Percentiles rank a stretch among this genome's conserved stretches.
These are phyloP conservation scores for Amphibalanus amphitrite DNA, from an alignment of 1,140 invertebrate genomes.

Conservation along the genomic window DNA sequence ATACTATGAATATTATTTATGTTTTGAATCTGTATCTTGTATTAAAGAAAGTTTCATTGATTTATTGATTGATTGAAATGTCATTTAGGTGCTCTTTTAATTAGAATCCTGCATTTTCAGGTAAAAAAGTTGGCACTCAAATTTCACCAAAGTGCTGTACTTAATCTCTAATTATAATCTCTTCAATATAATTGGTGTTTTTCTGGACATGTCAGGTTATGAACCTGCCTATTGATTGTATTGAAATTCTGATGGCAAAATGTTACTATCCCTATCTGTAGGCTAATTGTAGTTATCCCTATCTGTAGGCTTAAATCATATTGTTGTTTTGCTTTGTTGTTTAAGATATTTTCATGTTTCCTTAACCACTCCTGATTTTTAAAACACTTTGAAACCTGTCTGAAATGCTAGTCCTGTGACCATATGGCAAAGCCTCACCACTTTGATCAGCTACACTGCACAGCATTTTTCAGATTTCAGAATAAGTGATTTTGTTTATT, in stretches of 20 bases:
- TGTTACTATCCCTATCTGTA: not conserved
- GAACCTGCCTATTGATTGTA: too few species aligned
- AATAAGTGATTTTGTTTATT: too few species aligned
- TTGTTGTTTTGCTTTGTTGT: not conserved
- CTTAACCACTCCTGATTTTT: not conserved
- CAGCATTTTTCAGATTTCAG: too few species aligned
- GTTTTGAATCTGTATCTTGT: not conserved
- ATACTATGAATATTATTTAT: too few species aligned
- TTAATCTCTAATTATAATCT: too few species aligned
- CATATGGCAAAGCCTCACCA: not conserved
- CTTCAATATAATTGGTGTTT: too few species aligned
- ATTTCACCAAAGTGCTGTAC: not conserved
- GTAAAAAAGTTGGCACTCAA: not conserved
- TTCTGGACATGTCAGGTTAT: too few species aligned
- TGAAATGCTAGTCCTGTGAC: not conserved
- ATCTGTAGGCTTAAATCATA: not conserved
- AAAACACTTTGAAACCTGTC: not conserved
- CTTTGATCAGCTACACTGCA: not conserved
- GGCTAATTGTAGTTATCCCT: not conserved
- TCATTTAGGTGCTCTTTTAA: not conserved
- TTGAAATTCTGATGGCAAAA: not conserved
- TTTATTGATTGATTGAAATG: not conserved
- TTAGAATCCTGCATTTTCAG: not conserved
- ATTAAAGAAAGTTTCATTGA: not conserved
- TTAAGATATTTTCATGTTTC: not conserved